These are phyloP conservation scores for Papilio machaon DNA, from an alignment of 1,140 invertebrate species.

Conservation along the genomic window DNA sequence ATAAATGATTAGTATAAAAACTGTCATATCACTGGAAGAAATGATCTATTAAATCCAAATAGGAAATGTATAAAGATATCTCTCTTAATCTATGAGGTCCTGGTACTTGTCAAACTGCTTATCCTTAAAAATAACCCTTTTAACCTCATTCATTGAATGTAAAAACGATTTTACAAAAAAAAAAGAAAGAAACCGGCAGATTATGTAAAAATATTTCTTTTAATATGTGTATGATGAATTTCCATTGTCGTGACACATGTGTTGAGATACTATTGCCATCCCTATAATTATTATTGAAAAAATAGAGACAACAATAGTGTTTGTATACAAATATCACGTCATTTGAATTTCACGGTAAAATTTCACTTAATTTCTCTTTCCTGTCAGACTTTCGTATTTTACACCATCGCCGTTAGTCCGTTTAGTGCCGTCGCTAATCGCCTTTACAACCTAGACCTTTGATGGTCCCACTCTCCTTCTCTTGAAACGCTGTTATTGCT, in stretches of 20 bases:
- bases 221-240: background rate
- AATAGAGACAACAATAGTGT: background rate
- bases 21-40: too few relatives aligned
- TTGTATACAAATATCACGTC: background rate
- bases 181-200: too few relatives aligned
- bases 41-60: too few relatives aligned
- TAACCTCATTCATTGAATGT: background rate
- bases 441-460: conserved; percentile 59
- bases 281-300: background rate
- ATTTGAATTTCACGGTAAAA: background rate
- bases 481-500: conserved; percentile 37
- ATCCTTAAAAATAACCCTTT: background rate
- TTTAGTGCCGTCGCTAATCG: conserved; percentile 57
- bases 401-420: conserved; percentile 34
- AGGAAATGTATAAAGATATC: background rate
- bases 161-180: too few relatives aligned
- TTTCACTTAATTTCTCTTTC: background rate
- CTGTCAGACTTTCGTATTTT: conserved; percentile 21
- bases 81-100: background rate
- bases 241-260: background rate
- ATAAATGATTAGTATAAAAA: too few relatives aligned
- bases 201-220: background rate
- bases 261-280: background rate
- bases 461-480: conserved; percentile 42
- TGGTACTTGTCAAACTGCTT: background rate